phyloP scores from a whole-genome alignment of 2,113 vertebrate genomes.

The Pristiophorus japonicus region DNA sequence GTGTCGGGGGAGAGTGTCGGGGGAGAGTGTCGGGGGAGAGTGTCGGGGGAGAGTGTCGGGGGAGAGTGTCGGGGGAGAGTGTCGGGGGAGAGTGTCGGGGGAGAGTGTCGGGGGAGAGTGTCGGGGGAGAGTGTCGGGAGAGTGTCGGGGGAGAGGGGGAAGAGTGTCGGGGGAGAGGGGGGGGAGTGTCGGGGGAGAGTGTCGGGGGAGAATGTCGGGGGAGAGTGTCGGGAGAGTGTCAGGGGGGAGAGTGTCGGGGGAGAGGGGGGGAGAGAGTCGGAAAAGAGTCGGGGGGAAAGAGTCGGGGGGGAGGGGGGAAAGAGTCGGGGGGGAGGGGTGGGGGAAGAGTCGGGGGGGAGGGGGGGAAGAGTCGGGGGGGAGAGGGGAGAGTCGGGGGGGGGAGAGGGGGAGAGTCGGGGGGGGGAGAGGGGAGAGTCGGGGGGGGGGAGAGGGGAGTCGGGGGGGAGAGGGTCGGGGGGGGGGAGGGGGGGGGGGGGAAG shows the following conservation, averaged over 20 bases:
- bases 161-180: background rate
- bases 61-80: background rate
- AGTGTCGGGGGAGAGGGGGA: no score
- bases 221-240: background rate
- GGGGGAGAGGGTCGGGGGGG: no score
- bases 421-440: no score
- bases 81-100: no score
- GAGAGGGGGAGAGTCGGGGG: no score
- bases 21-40: background rate
- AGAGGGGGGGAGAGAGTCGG: background rate
- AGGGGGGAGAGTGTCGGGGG: background rate
- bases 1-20: background rate
- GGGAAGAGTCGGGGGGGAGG: background rate
- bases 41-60: background rate
- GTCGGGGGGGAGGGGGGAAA: background rate
- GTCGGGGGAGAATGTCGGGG: background rate
- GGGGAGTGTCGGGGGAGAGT: background rate
- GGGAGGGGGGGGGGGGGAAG: no score
- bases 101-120: no score
- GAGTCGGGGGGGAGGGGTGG: background rate
- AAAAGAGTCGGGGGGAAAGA: background rate
- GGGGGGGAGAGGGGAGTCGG: no score
- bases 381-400: no score
- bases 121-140: no score
- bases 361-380: background rate